Percentiles rank a stretch among this genome's conserved stretches.
phyloP scores from a whole-genome alignment of 2,888 invertebrate species.

The Mythimna vitellina region DNA sequence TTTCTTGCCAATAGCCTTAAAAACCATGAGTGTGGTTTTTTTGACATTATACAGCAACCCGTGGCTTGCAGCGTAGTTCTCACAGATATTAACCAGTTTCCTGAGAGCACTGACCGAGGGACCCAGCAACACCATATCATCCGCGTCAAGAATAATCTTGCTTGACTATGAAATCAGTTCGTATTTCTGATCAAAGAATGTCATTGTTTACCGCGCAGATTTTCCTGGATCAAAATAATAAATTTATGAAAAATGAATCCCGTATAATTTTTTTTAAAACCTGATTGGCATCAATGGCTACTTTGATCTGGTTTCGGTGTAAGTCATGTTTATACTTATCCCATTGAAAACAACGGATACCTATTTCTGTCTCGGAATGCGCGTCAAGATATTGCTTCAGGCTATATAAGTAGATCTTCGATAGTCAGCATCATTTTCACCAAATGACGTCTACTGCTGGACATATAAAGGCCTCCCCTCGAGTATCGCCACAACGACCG shows the following conservation, averaged over 20 bases:
- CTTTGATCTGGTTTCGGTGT: slow-evolving; percentile 13
- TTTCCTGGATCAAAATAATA: background rate
- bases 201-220: slow-evolving; percentile 6
- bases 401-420: too few species aligned
- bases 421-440: too few species aligned
- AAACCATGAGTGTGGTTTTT: too few species aligned
- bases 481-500: too few species aligned
- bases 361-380: background rate
- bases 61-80: too few species aligned
- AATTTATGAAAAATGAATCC: background rate
- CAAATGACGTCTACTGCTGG: too few species aligned
- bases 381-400: background rate
- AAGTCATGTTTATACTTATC: slow-evolving; percentile 7
- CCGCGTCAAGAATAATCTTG: background rate
- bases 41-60: too few species aligned
- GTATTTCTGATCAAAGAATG: slow-evolving; percentile 1
- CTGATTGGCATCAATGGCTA: slow-evolving; percentile 31
- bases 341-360: background rate
- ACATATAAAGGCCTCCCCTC: too few species aligned
- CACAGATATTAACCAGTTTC: too few species aligned
- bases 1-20: too few species aligned
- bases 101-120: too few species aligned
- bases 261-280: background rate
- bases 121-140: too few species aligned
- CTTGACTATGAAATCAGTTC: background rate